Conservation (phyloP, 2,888 invertebrate genomes). For the Tillus elongatus region DNA sequence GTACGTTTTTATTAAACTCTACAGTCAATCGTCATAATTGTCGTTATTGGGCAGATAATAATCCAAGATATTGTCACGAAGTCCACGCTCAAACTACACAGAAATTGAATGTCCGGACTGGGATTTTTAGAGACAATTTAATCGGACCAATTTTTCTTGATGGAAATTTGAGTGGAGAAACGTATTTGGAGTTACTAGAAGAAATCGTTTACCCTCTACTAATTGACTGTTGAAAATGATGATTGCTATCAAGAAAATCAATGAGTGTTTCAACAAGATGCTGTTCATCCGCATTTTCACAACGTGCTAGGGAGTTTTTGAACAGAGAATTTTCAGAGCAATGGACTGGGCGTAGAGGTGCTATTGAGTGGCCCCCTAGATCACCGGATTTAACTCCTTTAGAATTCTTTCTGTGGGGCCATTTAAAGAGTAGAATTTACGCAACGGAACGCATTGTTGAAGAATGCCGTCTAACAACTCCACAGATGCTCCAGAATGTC, state of each 20-base stretch:
- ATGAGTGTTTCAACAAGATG: background rate
- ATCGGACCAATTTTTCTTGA: constrained; percentile 1
- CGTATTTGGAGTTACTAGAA: background rate
- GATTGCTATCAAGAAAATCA: constrained; percentile 2
- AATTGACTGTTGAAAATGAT: constrained; percentile 1
- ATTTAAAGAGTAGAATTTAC: constrained; percentile 3
- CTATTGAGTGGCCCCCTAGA: too few relatives aligned
- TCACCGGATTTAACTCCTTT: constrained; percentile 1
- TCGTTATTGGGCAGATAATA: constrained; percentile 9
- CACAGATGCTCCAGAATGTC: constrained; percentile 1
- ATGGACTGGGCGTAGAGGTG: constrained; percentile 3
- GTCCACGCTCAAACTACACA: constrained; percentile 8
- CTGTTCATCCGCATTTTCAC: background rate
- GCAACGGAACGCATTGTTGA: constrained; percentile 2
- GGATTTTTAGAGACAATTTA: background rate
- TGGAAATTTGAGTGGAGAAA: background rate
- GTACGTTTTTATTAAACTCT: constrained; percentile 13
- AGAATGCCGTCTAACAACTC: background rate
- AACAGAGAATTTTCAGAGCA: background rate
- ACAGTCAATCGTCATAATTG: constrained; percentile 13
- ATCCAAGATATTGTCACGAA: background rate
- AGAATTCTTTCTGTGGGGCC: constrained; percentile 2
- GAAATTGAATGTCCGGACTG: background rate
- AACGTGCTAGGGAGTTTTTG: background rate
- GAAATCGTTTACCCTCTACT: background rate